Base-by-base conservation (phyloP, 1,140 invertebrate species). In the Scaptodrosophila lebanonensis region DNA sequence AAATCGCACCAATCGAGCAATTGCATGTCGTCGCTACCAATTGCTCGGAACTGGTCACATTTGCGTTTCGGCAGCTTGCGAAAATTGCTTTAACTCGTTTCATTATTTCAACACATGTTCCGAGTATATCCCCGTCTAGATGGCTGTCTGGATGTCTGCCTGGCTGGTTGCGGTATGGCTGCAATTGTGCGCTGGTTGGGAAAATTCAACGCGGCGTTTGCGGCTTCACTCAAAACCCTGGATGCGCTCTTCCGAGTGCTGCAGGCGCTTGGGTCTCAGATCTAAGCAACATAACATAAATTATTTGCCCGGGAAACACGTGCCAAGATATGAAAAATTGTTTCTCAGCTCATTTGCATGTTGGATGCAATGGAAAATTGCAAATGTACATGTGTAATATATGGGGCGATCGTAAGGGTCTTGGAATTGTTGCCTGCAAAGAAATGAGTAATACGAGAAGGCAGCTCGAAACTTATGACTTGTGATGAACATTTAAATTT, bases 41-140 rank as follows among this genome's bases (percentile, higher is more conserved):
- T 25, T 25, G 43, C 44, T 44, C 39, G 18, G 36, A 45, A 45
- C 32, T 63, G 65, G 73, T 82, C 75, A 61, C 73, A 79, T 79
- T 73, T 79, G 66, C 66, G 50, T 65, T 50, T 57, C 53, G 39
- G 64, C 49, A 30, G 68, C 52, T 50, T 65, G 58, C 59, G 73
- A 60, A 79, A 82, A 79, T 79, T 73, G 73, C 75, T 59, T 59
- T 75, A 82, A 82, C 82, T 73, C 62, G 68, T 82, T 79, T 73
- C 68, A 79, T 82, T n/a, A 79, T 79, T 82, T 79, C 60, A 82
- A n/a, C n/a, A n/a, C n/a, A n/a, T n/a, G n/a, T n/a, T n/a, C n/a
- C n/a, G n/a, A n/a, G n/a, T n/a, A n/a, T n/a, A n/a, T n/a, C n/a
- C n/a, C n/a, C n/a, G n/a, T n/a, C n/a, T n/a, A n/a, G n/a, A n/a